These are phyloP conservation scores for Anthopleura sola DNA, from an alignment of 64 coral and sea anemone species.

Conservation along the genomic window DNA sequence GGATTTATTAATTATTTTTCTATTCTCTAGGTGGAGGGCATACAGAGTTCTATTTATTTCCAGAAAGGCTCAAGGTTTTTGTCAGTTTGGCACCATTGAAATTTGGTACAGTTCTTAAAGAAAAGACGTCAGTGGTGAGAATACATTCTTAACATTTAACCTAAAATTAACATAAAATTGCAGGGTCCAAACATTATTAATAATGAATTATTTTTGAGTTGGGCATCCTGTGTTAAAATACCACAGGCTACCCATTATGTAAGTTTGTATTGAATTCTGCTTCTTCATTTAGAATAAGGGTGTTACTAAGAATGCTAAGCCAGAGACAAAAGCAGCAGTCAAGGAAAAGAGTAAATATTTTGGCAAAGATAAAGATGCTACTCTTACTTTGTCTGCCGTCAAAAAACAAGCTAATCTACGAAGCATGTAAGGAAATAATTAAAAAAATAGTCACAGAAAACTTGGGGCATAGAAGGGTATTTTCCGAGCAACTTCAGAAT, in stretches of 20 bases:
- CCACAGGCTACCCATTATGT: neutral
- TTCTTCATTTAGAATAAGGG: neutral
- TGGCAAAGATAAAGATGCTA: neutral
- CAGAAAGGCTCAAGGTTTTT: conserved; percentile 67
- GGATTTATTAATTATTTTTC: neutral
- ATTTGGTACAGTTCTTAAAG: neutral
- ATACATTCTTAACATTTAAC: neutral
- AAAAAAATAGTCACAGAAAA: no score
- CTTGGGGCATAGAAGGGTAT: no score
- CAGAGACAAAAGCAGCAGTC: neutral
- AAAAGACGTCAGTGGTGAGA: neutral
- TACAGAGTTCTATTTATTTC: conserved; percentile 34
- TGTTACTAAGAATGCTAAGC: neutral
- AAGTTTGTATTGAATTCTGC: neutral
- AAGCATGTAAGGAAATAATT: conserved; percentile 40
- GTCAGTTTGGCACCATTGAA: conserved; percentile 21
- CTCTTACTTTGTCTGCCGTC: conserved; percentile 24
- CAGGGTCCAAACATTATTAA: neutral
- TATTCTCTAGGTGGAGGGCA: conserved; percentile 49
- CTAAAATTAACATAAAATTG: no score
- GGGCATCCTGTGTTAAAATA: neutral
- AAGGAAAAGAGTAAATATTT: conserved; percentile 51
- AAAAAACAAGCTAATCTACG: conserved; percentile 42
- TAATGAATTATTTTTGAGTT: neutral
- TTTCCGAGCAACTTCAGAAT: no score